A percentile compares a stretch with the other conserved stretches of the same genome.
Evolutionary conservation across 2,888 invertebrate genomes (phyloP).

Genomic region (Drosophila gaucha): DNA sequence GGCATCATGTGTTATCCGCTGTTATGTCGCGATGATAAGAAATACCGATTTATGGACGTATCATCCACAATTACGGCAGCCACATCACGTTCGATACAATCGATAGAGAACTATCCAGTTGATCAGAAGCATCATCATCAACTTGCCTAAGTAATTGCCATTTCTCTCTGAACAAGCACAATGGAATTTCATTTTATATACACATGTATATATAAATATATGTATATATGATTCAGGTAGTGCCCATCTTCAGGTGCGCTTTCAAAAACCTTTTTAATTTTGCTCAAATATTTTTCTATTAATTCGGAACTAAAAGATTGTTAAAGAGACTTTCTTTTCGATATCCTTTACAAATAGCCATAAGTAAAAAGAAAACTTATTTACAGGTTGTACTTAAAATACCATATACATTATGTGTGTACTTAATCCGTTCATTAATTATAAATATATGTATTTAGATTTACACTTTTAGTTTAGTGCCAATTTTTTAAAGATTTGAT

Average conservation of each 20-base stretch:
- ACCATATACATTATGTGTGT: conserved; percentile 30
- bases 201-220: neutral
- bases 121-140: conserved; percentile 82
- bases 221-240: neutral
- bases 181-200: conserved; percentile 2
- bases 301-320: neutral
- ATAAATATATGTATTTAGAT: conserved; percentile 13
- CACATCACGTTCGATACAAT: conserved; percentile 84
- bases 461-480: conserved; percentile 35
- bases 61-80: conserved; percentile 84
- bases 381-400: conserved; percentile 61
- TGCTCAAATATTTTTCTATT: neutral
- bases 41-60: conserved; percentile 84
- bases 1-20: conserved; percentile 89
- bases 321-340: conserved; percentile 22
- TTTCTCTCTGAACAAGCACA: too few species aligned
- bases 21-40: conserved; percentile 85
- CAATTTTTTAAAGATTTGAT: conserved; percentile 30
- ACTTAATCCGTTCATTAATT: conserved; percentile 3
- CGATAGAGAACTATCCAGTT: conserved; percentile 83
- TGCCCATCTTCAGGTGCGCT: neutral
- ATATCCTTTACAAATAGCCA: conserved; percentile 8
- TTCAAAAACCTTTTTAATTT: neutral
- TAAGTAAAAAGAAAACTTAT: conserved; percentile 10
- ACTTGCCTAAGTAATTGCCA: conserved; percentile 48